Base-by-base conservation (phyloP, 2,113 vertebrate genomes). In the Albula glossodonta region DNA sequence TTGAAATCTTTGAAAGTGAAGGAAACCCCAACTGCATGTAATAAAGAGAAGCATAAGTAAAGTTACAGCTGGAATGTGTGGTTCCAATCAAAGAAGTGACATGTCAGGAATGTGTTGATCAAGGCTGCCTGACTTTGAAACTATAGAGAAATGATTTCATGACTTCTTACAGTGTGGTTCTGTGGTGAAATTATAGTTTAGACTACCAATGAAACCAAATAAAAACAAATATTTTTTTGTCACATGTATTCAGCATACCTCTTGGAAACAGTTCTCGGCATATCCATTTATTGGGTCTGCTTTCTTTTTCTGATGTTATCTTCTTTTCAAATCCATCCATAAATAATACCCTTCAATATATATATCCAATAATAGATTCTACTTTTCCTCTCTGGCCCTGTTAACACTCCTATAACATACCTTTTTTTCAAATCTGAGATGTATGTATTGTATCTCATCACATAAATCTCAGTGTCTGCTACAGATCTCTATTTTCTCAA, bases 91-190 rank as follows among this genome's bases (percentile, higher is more conserved):
- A 89, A 83, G 87, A 83, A 86, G 87, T 81, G 88, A 91, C 92
- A 91, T 52, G 81, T 83, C 81, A 81, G 92, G 91, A 92, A 93
- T 93, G 88, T 88, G 89, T 88, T 81, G 49, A 88, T 90, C 77
- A 86, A 86, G 80, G 78, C 57, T 49, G 48, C 66, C 31, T 85
- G 56, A 50, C 74, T 80, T 22, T 41, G 8, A 77, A 60, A 80
- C 85, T 81, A 19, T 79, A 79, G 2, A 79, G 25, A 50, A 79
- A 4, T 12, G 3, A 79, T 79, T 48, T 79, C 19, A 48, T 12
- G 49, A 12, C 31, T 79, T 79, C 41, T 50, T 49, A 79, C 2
- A 17, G 12, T 84, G 83, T 78, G 83, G 83, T 78, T 13, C 41
- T 60, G 84, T 63, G 78, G 84, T 63, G 48, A 53, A 80, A 25